Conservation (phyloP, 2,797 vertebrate genomes). For the Darevskia nairensis region DNA sequence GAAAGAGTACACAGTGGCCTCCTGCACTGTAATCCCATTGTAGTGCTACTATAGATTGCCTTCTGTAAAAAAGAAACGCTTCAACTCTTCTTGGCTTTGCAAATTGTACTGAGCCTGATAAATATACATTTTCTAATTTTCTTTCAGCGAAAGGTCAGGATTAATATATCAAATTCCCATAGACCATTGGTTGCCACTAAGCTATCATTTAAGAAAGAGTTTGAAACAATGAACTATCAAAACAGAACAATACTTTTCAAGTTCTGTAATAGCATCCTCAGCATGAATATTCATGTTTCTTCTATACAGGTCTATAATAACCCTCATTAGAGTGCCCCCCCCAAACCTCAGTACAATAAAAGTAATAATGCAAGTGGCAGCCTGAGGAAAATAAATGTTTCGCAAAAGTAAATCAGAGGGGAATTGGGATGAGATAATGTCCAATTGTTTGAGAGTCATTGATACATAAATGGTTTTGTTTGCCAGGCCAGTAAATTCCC, state of each 20-base stretch:
- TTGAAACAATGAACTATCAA: slow-evolving; percentile 69
- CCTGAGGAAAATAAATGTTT: slow-evolving; percentile 34
- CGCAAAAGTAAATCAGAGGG: slow-evolving; percentile 3
- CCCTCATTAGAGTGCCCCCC: slow-evolving; percentile 33
- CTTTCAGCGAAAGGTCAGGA: slow-evolving; percentile 62
- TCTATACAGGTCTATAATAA: slow-evolving; percentile 53
- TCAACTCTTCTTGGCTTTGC: slow-evolving; percentile 44
- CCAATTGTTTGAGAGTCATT: slow-evolving; percentile 17
- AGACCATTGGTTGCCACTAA: slow-evolving; percentile 52
- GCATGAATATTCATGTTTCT: slow-evolving; percentile 73
- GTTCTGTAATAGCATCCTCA: slow-evolving; percentile 50
- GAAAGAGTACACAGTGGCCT: neutral
- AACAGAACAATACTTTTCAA: slow-evolving; percentile 62
- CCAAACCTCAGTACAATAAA: slow-evolving; percentile 29
- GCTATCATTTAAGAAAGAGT: slow-evolving; percentile 60
- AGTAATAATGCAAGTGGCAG: slow-evolving; percentile 48
- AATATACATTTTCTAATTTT: slow-evolving; percentile 65
- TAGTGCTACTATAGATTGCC: neutral
- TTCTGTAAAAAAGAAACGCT: slow-evolving; percentile 11
- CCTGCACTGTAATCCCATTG: slow-evolving; percentile 24
- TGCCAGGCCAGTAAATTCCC: neutral
- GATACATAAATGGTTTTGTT: neutral
- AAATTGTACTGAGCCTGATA: slow-evolving; percentile 54
- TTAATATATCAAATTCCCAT: slow-evolving; percentile 50
- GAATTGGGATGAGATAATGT: slow-evolving; percentile 25